Percentiles rank a stretch among this genome's conserved stretches.
phyloP scores from a whole-genome alignment of 2,888 invertebrate species.

The Rosalia funebris region DNA sequence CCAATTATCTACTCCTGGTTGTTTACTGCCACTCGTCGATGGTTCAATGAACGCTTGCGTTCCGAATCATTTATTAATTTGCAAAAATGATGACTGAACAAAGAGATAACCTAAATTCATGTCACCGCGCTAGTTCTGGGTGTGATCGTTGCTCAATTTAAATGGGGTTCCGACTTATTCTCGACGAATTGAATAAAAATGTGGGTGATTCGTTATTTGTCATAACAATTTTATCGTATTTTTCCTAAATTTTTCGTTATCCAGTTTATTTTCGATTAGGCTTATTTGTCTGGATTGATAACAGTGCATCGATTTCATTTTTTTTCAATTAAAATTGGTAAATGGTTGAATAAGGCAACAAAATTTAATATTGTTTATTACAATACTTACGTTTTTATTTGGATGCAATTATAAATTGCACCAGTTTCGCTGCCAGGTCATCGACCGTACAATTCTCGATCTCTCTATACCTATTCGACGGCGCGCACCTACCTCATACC shows the following conservation, averaged over 20 bases:
- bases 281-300: constrained; percentile 19
- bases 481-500: constrained; percentile 11
- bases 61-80: constrained; percentile 49
- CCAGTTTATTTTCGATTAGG: constrained; percentile 32
- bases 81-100: constrained; percentile 50
- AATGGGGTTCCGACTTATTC: not conserved
- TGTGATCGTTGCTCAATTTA: constrained; percentile 13
- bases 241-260: constrained; percentile 29
- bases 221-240: constrained; percentile 24
- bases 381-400: constrained; percentile 43
- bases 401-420: constrained; percentile 44
- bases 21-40: constrained; percentile 26
- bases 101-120: constrained; percentile 52
- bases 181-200: not conserved
- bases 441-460: constrained; percentile 34
- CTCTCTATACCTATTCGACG: constrained; percentile 8
- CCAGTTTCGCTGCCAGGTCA: constrained; percentile 43
- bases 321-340: constrained; percentile 27
- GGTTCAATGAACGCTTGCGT: constrained; percentile 34
- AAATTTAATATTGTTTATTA: constrained; percentile 36
- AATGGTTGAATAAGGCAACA: constrained; percentile 9
- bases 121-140: constrained; percentile 47
- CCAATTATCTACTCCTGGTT: constrained; percentile 36
- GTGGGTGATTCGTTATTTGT: not conserved
- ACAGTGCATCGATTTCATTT: constrained; percentile 18